Conservation (phyloP, 2,888 invertebrate species). For the Ptilodon capucinus region DNA sequence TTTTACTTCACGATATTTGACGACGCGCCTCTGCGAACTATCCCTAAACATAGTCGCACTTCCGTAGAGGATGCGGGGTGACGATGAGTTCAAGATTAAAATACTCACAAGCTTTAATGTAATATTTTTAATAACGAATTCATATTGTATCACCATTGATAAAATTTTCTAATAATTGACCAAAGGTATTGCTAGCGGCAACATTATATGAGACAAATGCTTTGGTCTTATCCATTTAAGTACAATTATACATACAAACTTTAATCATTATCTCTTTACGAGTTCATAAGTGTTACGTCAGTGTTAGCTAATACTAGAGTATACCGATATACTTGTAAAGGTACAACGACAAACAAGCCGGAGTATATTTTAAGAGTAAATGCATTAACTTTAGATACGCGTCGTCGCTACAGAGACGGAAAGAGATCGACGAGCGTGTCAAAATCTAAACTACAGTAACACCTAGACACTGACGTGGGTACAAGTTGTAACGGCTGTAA, state of each 20-base stretch:
- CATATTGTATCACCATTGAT: constrained; percentile 64
- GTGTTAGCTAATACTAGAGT: constrained; percentile 44
- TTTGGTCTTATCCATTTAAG: constrained; percentile 75
- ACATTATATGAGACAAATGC: constrained; percentile 67
- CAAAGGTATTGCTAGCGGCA: constrained; percentile 79
- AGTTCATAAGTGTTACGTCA: constrained; percentile 48
- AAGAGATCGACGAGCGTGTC: constrained; percentile 43
- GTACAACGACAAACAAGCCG: constrained; percentile 62
- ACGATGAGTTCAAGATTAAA: constrained; percentile 50
- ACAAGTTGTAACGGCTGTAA: constrained; percentile 53
- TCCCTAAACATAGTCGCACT: neutral
- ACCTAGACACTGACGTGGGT: constrained; percentile 68
- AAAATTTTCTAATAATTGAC: constrained; percentile 80
- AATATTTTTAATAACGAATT: constrained; percentile 64
- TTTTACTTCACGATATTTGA: constrained; percentile 3
- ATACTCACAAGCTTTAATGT: constrained; percentile 54
- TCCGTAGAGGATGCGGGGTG: neutral
- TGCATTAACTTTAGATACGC: constrained; percentile 53
- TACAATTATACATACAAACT: constrained; percentile 64
- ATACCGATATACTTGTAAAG: constrained; percentile 52
- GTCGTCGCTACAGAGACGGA: constrained; percentile 55
- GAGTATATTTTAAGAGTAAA: constrained; percentile 59
- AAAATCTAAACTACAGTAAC: constrained; percentile 65
- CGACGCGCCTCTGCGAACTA: constrained; percentile 5
- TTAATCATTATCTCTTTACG: constrained; percentile 46